These are phyloP conservation scores for Hymenopus coronatus DNA, from an alignment of 2,888 invertebrate genomes.

Conservation along the genomic window DNA sequence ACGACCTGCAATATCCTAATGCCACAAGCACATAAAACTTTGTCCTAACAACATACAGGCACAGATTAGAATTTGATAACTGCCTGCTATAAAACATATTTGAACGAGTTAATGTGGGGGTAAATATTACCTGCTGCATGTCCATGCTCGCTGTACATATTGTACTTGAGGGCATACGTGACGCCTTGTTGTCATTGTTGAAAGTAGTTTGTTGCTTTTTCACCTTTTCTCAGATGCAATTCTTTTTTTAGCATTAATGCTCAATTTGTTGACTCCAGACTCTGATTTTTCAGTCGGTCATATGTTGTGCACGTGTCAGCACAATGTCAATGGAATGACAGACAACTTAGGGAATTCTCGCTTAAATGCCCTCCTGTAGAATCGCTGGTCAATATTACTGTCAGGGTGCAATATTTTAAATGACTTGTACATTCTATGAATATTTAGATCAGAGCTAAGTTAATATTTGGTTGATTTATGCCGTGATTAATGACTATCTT, in stretches of 20 bases:
- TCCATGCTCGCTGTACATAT: not conserved
- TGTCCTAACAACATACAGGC: too few species aligned
- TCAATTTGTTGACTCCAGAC: conserved; percentile 6
- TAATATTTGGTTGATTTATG: not conserved
- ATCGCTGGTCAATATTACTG: not conserved
- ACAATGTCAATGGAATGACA: not conserved
- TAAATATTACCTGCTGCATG: conserved; percentile 7
- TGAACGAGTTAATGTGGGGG: not conserved
- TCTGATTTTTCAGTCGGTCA: not conserved
- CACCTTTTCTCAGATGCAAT: not conserved
- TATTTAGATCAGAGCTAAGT: not conserved
- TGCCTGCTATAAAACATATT: not conserved
- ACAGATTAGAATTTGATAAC: too few species aligned
- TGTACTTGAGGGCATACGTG: conserved; percentile 8
- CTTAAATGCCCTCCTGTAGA: conserved; percentile 2
- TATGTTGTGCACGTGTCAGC: not conserved
- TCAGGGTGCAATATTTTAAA: conserved; percentile 11
- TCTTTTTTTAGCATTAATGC: not conserved
- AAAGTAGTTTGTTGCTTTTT: not conserved
- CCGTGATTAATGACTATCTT: not conserved
- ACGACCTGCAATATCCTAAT: conserved; percentile 37
- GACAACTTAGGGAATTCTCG: too few species aligned
- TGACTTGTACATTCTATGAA: not conserved
- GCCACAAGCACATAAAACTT: conserved; percentile 28
- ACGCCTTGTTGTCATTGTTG: not conserved